Conservation (phyloP, 2,888 invertebrate genomes). For the Nemotelus nigrinus region DNA sequence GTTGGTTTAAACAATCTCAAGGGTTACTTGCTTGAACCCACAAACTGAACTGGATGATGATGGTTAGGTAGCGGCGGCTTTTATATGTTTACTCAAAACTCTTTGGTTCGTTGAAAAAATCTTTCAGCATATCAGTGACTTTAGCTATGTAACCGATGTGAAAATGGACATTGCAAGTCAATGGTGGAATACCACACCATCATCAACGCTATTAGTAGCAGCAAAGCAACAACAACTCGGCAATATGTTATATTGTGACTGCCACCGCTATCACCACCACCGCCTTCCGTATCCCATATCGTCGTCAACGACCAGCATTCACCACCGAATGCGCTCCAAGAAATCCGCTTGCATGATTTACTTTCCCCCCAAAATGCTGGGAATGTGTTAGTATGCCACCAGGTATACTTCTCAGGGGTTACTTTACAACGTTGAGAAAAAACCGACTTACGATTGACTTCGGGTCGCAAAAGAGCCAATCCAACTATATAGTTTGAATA, state of each 20-base stretch:
- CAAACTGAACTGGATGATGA: conserved; percentile 65
- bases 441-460: not conserved
- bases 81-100: conserved; percentile 56
- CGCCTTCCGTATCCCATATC: conserved; percentile 22
- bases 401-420: conserved; percentile 8
- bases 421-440: conserved; percentile 2
- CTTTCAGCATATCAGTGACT: conserved; percentile 15
- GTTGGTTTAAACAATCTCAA: conserved; percentile 51
- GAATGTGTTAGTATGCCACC: conserved; percentile 24
- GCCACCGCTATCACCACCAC: conserved; percentile 50
- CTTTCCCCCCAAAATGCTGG: conserved; percentile 43
- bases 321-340: conserved; percentile 8
- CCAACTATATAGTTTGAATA: not conserved
- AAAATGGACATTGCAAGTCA: conserved; percentile 30
- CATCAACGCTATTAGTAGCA: conserved; percentile 55
- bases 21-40: conserved; percentile 63
- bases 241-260: conserved; percentile 43
- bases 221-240: conserved; percentile 51
- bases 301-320: conserved; percentile 26
- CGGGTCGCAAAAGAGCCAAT: not conserved
- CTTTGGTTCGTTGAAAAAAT: conserved; percentile 37
- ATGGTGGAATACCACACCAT: conserved; percentile 19
- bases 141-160: conserved; percentile 17
- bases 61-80: conserved; percentile 61
- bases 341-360: conserved; percentile 48